Evolutionary conservation across 2,797 vertebrate genomes (phyloP), one percentile per base, ranked within the genome.

Genomic region (Crocodylus rhombifer): DNA sequence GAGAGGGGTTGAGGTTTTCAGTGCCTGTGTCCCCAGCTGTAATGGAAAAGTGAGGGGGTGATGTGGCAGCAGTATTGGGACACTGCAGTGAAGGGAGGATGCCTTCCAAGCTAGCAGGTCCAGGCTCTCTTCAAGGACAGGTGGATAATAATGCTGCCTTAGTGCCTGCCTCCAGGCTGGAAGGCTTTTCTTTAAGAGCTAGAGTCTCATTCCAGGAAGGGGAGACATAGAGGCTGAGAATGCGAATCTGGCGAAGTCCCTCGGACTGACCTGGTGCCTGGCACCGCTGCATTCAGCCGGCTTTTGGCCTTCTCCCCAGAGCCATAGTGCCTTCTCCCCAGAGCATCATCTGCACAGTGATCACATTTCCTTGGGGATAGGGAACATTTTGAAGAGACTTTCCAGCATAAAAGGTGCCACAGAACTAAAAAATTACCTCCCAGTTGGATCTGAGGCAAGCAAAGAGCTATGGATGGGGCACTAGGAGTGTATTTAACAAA

Each of bases 391-490:
- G 58, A 61, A 9, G 13, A 61, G 36, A 3, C 6, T 65, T 51
- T 51, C 8, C 16, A 56, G 13, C 55, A 20, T 14, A 17, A 51
- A 51, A 8, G 56, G 23, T 3, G n/a, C 18, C 5, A 13, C 1
- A 5, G 10, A 17, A 13, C 13, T 13, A 65, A 21, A 18, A n/a
- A 4, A 51, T 20, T 7, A 2, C 25, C 3, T 8, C 2, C 28
- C 36, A 1, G 4, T 2, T 2, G 14, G 30, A 58, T 60, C 71
- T 9, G 21, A 60, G n/a, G 77, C 51, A 18, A 67, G 26, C 16
- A 25, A 1, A 14, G 4, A 12, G 63, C 14, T 23, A 2, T 14
- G 11, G 57, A 36, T 21, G 5, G 33, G 17, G 33, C 58, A n/a
- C 21, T 6, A 8, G 3, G 4, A 4, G 61, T 20, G 42, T 3